Conservation (phyloP, 2,113 vertebrate genomes). For the Syngnathus floridae region DNA sequence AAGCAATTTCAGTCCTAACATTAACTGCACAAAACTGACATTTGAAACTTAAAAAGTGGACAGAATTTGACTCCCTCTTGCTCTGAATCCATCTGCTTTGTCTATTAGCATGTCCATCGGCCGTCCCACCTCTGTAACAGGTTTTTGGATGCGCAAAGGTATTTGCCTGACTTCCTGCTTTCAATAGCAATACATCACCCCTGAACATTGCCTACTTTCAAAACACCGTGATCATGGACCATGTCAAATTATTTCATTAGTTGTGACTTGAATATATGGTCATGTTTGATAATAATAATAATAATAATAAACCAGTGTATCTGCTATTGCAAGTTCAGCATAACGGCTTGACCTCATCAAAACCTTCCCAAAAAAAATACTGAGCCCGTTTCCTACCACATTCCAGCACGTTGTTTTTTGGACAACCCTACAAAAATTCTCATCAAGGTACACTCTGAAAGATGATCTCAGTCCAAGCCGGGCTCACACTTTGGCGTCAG, state of each 20-base stretch:
- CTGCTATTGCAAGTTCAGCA: background rate
- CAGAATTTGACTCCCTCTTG: slow-evolving; percentile 6
- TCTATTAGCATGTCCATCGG: slow-evolving; percentile 56
- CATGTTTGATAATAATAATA: background rate
- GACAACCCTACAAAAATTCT: background rate
- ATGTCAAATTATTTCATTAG: background rate
- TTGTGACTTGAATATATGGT: background rate
- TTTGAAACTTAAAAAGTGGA: background rate
- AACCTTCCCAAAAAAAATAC: background rate
- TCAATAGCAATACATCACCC: slow-evolving; percentile 19
- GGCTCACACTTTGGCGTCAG: slow-evolving; percentile 43
- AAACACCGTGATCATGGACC: background rate
- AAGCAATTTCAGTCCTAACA: background rate
- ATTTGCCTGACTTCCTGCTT: slow-evolving; percentile 28
- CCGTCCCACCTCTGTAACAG: slow-evolving; percentile 29
- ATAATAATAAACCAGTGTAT: background rate
- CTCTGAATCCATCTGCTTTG: slow-evolving; percentile 50
- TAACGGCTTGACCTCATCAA: background rate
- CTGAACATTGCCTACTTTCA: background rate
- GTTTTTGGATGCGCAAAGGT: slow-evolving; percentile 10
- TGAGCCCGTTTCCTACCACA: background rate
- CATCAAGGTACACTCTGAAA: slow-evolving; percentile 3
- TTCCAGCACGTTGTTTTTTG: background rate
- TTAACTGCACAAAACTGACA: background rate
- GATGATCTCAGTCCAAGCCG: slow-evolving; percentile 3